Evolutionary conservation across 2,797 vertebrate species (phyloP), one percentile per base, ranked within the genome.

Genomic region (Pseudochirops corinnae): DNA sequence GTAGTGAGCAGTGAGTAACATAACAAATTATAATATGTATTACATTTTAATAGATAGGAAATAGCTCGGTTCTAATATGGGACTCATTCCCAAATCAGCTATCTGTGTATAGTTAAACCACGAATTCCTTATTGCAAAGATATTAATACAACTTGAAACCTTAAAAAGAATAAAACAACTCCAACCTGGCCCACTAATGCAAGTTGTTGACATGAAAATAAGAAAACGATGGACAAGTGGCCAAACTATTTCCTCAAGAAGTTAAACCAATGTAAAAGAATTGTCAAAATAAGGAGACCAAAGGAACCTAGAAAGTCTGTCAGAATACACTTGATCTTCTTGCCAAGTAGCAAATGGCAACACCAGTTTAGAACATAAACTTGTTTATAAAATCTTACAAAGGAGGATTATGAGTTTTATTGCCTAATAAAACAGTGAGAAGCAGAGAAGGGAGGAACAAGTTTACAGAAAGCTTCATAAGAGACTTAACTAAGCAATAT

Each of bases 401-500:
- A 87, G 39, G 13, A 87, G 39, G 39, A 87, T 87, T 87, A 46
- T 87, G 39, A 87, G 39, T 87, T 87, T 87, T 87, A 87, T 87
- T 87, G 74, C 74, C 74, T 87, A 87, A 87, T 87, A 87, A 87
- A 87, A 50, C 39, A 87, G 74, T 87, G 39, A 87, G 74, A 87
- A 87, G 74, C 74, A 87, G 39, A 10, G 3, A 24, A 87, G 21
- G 39, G 74, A 87, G 74, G 46, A 87, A 26, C 39, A 87, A 82
- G 39, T 87, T 50, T 87, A 82, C 39, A 87, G 24, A 87, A 50
- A 26, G 24, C 74, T 87, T 87, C 74, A 50, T 87, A 9, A 28
- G n/a, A 46, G 39, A 50, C 21, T 50, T 24, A 50, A 87, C 74
- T 46, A 87, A 87, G 74, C 74, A 87, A 87, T 87, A 39, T 46